Conservation (phyloP, 2,888 invertebrate species). For the Melinopterus prodromus region DNA sequence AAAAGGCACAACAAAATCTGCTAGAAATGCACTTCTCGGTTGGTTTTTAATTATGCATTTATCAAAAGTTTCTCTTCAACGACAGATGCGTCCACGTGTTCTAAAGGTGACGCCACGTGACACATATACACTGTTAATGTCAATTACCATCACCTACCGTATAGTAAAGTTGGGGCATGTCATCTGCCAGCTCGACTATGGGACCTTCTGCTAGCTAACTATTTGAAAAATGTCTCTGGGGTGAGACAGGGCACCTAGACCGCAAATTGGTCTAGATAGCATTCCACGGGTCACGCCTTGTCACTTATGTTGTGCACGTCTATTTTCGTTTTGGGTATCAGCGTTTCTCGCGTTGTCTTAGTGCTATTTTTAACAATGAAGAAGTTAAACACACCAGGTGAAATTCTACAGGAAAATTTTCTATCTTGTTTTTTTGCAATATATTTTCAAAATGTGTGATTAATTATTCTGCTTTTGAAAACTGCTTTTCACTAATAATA, state of each 20-base stretch:
- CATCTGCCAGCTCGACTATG: not conserved
- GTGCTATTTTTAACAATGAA: not conserved
- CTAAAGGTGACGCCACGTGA: not conserved
- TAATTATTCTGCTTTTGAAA: no score
- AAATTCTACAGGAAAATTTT: not conserved
- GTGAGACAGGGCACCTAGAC: not conserved
- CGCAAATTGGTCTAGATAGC: constrained; percentile 4
- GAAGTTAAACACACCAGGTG: not conserved
- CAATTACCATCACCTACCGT: not conserved
- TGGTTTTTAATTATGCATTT: not conserved
- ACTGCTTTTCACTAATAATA: no score
- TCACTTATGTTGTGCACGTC: not conserved
- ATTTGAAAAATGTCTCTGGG: not conserved
- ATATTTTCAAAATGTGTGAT: no score
- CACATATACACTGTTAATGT: not conserved
- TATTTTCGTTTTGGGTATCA: not conserved
- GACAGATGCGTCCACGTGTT: not conserved
- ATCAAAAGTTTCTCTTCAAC: not conserved
- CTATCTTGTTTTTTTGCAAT: not conserved
- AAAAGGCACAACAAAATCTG: no score
- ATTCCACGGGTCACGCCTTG: not conserved
- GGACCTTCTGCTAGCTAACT: not conserved
- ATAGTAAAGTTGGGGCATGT: not conserved
- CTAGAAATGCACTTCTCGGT: not conserved
- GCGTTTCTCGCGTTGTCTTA: not conserved